Evolutionary conservation across 1,140 invertebrate genomes (phyloP).

Genomic region (Panulirus ornatus): DNA sequence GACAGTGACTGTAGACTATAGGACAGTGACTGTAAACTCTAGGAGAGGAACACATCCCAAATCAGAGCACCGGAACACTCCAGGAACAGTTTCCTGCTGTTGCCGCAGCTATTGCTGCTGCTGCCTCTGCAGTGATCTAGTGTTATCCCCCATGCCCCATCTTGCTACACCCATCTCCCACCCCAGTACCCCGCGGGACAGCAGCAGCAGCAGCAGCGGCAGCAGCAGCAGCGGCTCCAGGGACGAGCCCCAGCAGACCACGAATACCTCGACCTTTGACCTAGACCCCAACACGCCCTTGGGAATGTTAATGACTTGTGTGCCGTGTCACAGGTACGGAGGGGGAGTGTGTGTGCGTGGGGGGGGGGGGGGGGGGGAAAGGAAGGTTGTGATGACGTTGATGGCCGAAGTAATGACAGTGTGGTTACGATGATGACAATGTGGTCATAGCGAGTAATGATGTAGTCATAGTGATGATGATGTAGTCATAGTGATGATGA

Average conservation of each 20-base stretch:
- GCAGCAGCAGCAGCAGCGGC: background rate
- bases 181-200: background rate
- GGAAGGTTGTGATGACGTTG: background rate
- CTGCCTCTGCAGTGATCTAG: too few species aligned
- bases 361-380: background rate
- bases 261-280: background rate
- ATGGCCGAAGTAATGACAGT: background rate
- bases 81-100: too few species aligned
- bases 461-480: background rate
- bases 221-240: background rate
- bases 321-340: background rate
- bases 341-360: background rate
- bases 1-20: too few species aligned
- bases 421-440: background rate
- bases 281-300: background rate
- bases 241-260: background rate
- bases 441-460: background rate
- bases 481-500: too few species aligned
- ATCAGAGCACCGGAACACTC: too few species aligned
- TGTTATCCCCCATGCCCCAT: too few species aligned
- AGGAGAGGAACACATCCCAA: too few species aligned
- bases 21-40: too few species aligned
- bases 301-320: slow-evolving; percentile 31
- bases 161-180: background rate
- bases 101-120: too few species aligned